These are phyloP conservation scores for Daboia siamensis DNA, from an alignment of 2,113 vertebrate species.

Conservation along the genomic window DNA sequence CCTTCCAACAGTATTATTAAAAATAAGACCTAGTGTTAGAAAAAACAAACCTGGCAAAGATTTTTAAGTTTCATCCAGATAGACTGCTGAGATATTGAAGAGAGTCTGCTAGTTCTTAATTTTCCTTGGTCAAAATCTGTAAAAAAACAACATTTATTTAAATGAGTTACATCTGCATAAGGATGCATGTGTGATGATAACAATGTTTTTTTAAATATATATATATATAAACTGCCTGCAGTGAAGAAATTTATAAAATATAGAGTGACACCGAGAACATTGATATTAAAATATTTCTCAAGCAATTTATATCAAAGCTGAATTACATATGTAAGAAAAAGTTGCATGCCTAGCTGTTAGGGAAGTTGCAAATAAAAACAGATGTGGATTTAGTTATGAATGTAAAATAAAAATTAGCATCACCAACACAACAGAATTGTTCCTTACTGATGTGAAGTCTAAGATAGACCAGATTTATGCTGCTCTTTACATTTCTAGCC, in stretches of 20 bases:
- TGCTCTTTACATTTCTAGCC: background rate
- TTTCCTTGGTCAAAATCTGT: background rate
- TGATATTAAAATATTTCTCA: background rate
- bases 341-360: background rate
- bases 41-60: background rate
- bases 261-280: background rate
- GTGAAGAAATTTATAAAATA: background rate
- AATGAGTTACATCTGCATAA: background rate
- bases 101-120: background rate
- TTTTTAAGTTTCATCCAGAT: background rate
- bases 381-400: background rate
- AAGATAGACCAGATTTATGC: background rate
- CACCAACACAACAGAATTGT: background rate
- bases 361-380: background rate
- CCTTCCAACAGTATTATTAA: background rate
- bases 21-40: background rate
- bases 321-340: background rate
- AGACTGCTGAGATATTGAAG: background rate
- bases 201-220: background rate
- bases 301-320: background rate
- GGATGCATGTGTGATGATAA: background rate
- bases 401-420: background rate
- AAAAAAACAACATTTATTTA: background rate
- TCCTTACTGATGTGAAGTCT: background rate
- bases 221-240: background rate